These are phyloP conservation scores for Vimba vimba DNA, from an alignment of 2,113 vertebrate genomes.

Conservation along the genomic window DNA sequence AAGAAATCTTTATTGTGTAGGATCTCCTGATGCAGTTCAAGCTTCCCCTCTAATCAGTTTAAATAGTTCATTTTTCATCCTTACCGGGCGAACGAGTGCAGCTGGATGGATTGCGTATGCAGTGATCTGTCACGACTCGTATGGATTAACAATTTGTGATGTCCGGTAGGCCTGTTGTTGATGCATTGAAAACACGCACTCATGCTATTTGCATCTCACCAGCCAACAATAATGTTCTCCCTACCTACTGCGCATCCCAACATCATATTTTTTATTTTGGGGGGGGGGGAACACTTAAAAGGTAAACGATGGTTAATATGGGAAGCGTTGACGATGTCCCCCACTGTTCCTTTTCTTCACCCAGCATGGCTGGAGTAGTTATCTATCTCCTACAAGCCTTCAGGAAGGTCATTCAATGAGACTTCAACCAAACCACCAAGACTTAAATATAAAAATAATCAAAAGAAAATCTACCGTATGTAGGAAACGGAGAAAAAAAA, in stretches of 20 bases:
- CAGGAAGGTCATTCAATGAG: constrained; percentile 55
- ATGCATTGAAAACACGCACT: constrained; percentile 51
- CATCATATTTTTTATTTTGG: constrained; percentile 43
- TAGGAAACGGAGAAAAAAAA: background rate
- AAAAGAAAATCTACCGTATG: constrained; percentile 52
- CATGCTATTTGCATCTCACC: constrained; percentile 46
- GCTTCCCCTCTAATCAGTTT: constrained; percentile 82
- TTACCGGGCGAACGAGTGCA: constrained; percentile 80
- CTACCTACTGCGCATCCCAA: constrained; percentile 32
- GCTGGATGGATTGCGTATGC: constrained; percentile 83
- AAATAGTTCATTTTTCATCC: constrained; percentile 87
- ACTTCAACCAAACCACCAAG: constrained; percentile 49
- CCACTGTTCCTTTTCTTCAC: constrained; percentile 38
- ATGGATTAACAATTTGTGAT: constrained; percentile 86
- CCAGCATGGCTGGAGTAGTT: constrained; percentile 43
- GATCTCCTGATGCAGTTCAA: constrained; percentile 79
- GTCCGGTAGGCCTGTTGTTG: constrained; percentile 60
- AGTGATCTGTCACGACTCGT: constrained; percentile 82
- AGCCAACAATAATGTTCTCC: constrained; percentile 44
- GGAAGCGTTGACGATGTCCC: constrained; percentile 35
- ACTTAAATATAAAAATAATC: constrained; percentile 34
- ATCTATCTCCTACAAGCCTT: constrained; percentile 52
- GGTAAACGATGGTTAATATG: constrained; percentile 50
- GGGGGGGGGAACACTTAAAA: constrained; percentile 45
- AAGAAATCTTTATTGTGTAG: constrained; percentile 87